Evolutionary conservation across 1,140 invertebrate genomes (phyloP), one percentile per base, ranked within the genome.

Genomic region (Drosophila sulfurigaster): DNA sequence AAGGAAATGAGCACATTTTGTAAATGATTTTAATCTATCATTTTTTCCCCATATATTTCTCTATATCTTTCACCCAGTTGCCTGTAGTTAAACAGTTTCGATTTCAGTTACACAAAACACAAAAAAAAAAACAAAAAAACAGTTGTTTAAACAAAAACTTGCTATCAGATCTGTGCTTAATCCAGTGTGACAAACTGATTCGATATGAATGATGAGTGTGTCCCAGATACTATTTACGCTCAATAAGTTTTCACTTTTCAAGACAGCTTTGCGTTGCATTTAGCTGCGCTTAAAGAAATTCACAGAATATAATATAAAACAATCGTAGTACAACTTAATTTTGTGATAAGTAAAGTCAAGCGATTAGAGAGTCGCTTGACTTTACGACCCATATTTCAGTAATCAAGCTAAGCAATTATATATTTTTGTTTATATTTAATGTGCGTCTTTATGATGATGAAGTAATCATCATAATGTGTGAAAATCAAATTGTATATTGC

Each of bases 341-440:
- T 30, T 30, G 7, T 54, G 73, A 75, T 75, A 75, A 79, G 76
- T 5, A 41, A 45, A 16, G 45, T 51, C 16, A 57, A 68, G 6
- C 32, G 65, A 78, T 78, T 75, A 78, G 32, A 60, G 57, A 57
- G 20, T 56, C 6, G 4, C 48, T 79, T 79, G 51, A 76, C 67
- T 72, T 79, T 66, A 8, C 43, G 76, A 79, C 76, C 73, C 25
- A 78, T 10, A 67, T 67, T 62, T 67, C 1, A 20, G 13, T 57
- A n/a, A 62, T 46, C 41, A 62, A 74, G 35, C 13, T 15, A 49
- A 38, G 16, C 4, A 57, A 58, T 58, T 58, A 43, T 16, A 45
- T 6, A 25, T 25, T 25, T 25, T 25, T 25, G n/a, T 10, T 25
- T 25, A 38, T 38, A 38, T 20, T 11, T 4, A n/a, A 20, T 38